Evolutionary conservation across 2,113 vertebrate species (phyloP).

Genomic region (Talpa occidentalis): DNA sequence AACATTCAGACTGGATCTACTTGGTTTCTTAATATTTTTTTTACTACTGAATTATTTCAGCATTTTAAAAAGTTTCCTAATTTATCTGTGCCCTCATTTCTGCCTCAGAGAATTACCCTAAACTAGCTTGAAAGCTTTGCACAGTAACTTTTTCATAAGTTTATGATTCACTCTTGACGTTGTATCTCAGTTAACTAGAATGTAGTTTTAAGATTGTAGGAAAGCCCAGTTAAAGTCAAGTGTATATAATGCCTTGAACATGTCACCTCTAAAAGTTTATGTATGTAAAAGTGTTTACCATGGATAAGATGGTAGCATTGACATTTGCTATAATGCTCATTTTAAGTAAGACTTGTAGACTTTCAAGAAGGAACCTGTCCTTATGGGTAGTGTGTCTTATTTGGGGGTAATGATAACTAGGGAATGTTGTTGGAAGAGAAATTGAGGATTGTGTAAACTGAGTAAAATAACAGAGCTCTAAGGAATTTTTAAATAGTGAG

Average conservation of each 20-base stretch:
- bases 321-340: background rate
- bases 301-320: background rate
- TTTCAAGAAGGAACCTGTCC: background rate
- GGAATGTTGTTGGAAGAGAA: constrained; percentile 8
- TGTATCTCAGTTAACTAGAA: background rate
- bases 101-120: constrained; percentile 24
- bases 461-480: background rate
- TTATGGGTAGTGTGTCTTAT: background rate
- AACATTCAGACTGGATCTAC: constrained; percentile 1
- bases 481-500: background rate
- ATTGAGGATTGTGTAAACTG: constrained; percentile 25
- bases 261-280: constrained; percentile 11
- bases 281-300: constrained; percentile 11
- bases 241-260: background rate
- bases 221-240: background rate
- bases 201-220: constrained; percentile 28
- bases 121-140: constrained; percentile 33
- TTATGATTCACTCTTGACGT: background rate
- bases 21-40: constrained; percentile 14
- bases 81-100: background rate
- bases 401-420: background rate
- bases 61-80: constrained; percentile 32
- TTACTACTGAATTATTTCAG: constrained; percentile 41
- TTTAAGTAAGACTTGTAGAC: background rate
- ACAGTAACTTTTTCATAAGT: background rate